Percentiles rank a stretch among this genome's conserved stretches.
These are phyloP conservation scores for Eudyptes chrysolophus DNA, from an alignment of 2,113 vertebrate species.

Conservation along the genomic window DNA sequence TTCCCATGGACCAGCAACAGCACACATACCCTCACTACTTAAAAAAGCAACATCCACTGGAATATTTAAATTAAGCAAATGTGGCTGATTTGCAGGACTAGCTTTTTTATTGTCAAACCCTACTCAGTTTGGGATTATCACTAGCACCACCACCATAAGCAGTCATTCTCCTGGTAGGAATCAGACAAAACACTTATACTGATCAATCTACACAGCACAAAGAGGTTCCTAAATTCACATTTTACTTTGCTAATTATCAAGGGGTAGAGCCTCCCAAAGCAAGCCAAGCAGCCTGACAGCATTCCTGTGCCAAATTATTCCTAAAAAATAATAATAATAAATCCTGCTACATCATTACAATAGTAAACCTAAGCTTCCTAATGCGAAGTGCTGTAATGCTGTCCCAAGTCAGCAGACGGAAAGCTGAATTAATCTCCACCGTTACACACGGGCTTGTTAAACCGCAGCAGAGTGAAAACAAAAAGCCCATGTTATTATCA, in stretches of 20 bases:
- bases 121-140: not conserved
- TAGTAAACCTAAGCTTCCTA: not conserved
- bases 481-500: conserved; percentile 14
- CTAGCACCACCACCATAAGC: not conserved
- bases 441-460: not conserved
- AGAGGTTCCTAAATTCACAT: not conserved
- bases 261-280: not conserved
- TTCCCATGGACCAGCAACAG: not conserved
- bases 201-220: not conserved
- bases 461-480: conserved; percentile 2
- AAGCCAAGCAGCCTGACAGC: not conserved
- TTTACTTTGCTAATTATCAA: not conserved
- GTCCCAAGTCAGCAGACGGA: not conserved
- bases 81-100: not conserved
- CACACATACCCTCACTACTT: not conserved
- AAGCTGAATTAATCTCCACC: not conserved
- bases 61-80: not conserved
- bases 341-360: not conserved
- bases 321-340: not conserved
- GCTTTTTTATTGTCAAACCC: not conserved
- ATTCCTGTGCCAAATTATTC: not conserved
- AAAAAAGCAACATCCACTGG: not conserved
- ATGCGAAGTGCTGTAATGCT: not conserved
- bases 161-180: not conserved
- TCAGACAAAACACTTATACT: not conserved